Evolutionary conservation across 64 coral and sea anemone genomes (phyloP).

Genomic region (Acropora tenuis): DNA sequence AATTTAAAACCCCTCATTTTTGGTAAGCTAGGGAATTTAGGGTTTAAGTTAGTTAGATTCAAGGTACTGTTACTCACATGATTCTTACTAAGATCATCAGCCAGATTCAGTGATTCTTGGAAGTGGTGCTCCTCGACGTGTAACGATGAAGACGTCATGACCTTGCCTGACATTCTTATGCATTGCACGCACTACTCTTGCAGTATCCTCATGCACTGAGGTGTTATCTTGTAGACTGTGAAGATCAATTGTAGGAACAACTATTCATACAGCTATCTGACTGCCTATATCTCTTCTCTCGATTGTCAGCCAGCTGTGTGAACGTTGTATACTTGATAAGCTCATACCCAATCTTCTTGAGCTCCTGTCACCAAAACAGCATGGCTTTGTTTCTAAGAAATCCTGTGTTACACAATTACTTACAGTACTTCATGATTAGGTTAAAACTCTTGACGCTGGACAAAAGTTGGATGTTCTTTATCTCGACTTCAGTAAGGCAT

Average conservation of each 20-base stretch:
- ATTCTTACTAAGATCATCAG: no score
- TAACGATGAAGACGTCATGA: slow-evolving; percentile 46
- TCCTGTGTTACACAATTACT: slow-evolving; percentile 9
- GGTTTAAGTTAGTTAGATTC: no score
- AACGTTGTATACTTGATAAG: background rate
- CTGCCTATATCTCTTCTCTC: slow-evolving; percentile 26
- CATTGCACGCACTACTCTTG: slow-evolving; percentile 62
- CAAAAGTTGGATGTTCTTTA: no score
- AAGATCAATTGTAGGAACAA: slow-evolving; percentile 11
- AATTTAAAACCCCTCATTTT: no score
- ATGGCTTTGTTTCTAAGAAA: slow-evolving; percentile 10
- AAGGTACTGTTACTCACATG: no score
- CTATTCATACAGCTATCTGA: no score
- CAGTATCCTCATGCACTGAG: slow-evolving; percentile 42
- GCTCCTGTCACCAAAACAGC: slow-evolving; percentile 15
- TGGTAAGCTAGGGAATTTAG: no score
- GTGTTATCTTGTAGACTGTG: slow-evolving; percentile 29
- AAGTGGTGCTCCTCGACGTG: slow-evolving; percentile 54
- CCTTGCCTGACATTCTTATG: slow-evolving; percentile 56
- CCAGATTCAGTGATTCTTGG: slow-evolving; percentile 5
- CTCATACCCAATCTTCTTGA: slow-evolving; percentile 15
- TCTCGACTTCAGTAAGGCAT: no score
- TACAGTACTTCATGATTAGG: background rate
- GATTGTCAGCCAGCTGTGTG: slow-evolving; percentile 18
- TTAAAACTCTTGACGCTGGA: background rate